Base-by-base conservation (phyloP, 2,888 invertebrate species). In the Aelia acuminata region DNA sequence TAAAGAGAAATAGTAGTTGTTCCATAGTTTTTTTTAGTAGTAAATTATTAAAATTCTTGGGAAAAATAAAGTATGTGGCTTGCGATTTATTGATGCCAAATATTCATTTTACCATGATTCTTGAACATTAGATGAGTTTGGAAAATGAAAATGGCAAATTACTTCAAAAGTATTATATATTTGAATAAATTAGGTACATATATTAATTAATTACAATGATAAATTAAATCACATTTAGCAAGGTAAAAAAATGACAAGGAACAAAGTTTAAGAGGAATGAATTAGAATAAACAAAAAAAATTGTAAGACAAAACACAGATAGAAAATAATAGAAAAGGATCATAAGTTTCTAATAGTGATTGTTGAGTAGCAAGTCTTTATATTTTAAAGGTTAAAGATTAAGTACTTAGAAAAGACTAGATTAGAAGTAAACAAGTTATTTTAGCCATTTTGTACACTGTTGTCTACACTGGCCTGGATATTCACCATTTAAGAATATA, bases 161-260 rank as follows among this genome's bases (percentile, higher is more conserved):
- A 80, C 39, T 80, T 80, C 43, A 80, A 80, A 80, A 80, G 80
- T 80, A 80, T 80, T 43, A 47, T 80, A 80, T 80, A 80, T 80
- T 80, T 43, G 39, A 43, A 80, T 80, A 35, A 80, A 80, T 80
- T 43, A 80, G 80, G 43, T 80, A 75, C 57, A 57, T 57, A 57
- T 15, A 57, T 57, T 47, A 80, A 80, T 47, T 10, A 80, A 80
- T 39, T 80, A 80, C 43, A 80, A 47, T 43, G n/a, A 80, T 43
- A 80, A 39, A 80, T 80, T 3, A 80, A 80, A 80, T 80, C 80
- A 80, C 80, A 80, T 43, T 13, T 47, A 80, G 43, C 80, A 80
- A 80, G 80, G 39, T 80, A 80, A 22, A 80, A 43, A 80, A 47
- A 43, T 80, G 80, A 80, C 80, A 80, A 80, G 80, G 80, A 80